Base-by-base conservation (phyloP, 2,888 invertebrate genomes). In the Protophormia terraenovae region DNA sequence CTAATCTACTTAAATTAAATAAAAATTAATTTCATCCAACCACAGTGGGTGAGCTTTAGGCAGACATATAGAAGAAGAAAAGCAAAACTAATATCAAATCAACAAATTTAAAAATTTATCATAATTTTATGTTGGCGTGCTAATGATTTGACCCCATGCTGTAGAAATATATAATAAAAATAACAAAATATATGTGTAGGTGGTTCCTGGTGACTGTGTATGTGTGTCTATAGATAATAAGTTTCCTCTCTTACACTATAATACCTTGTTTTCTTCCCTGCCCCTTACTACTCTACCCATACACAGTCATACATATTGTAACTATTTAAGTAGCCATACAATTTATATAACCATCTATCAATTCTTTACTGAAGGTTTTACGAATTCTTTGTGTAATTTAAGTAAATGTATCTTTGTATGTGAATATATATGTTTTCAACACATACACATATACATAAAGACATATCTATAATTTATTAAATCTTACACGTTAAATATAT, bases 221-320 rank as follows among this genome's bases (percentile, higher is more conserved):
- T n/a, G n/a, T 55, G 12, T n/a, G 55, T 60, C 32, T 32, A 32
- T 32, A 19, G 32, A 32, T 60, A 32, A 60, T 60, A 60, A 32
- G 50, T 67, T 19, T 32, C 24, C 4, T n/a, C 12, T 41, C 47
- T 8, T 19, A 1, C 29, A 32, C 10, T 32, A 16, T 29, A 8
- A n/a, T 35, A 19, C 38, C 35, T n/a, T 62, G 29, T n/a, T 4
- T 84, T 78, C 86, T 81, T 84, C 35, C 79, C 86, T 86, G 62
- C 79, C 84, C 83, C 81, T 78, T 84, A 81, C n/a, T 3, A 85
- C 83, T 88, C 6, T 87, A 84, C 80, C 47, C 77, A 38, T n/a
- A 24, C 75, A 72, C 67, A 83, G 66, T 62, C 47, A 73, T 45
- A 82, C 12, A 38, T 62, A 24, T 35, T 12, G 2, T 38, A 3